phyloP scores from a whole-genome alignment of 2,797 vertebrate genomes.

The Liasis olivaceus region DNA sequence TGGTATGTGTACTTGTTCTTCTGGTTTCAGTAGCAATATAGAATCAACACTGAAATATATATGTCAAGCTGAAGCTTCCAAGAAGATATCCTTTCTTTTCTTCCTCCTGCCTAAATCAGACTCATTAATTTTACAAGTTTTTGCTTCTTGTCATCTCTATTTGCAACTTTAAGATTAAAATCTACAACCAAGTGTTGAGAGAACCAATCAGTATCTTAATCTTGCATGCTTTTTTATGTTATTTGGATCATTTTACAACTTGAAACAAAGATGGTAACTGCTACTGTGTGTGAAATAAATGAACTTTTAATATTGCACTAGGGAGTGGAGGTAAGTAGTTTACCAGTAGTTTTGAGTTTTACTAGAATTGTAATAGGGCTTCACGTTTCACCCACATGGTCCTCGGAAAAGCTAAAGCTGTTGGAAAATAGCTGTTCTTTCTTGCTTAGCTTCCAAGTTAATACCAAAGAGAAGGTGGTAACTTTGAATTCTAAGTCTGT shows the following conservation, averaged over 20 bases:
- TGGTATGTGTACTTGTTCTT: not conserved
- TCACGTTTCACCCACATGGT: constrained; percentile 23
- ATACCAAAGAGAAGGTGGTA: constrained; percentile 26
- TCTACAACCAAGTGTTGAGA: constrained; percentile 5
- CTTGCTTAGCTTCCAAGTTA: not conserved
- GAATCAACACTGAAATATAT: not conserved
- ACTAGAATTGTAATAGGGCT: constrained; percentile 23
- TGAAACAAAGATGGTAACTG: constrained; percentile 28
- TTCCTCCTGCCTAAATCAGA: not conserved
- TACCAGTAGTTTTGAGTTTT: constrained; percentile 40
- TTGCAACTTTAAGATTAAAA: constrained; percentile 27
- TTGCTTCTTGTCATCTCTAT: constrained; percentile 13
- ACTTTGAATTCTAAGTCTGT: not conserved
- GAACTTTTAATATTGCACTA: constrained; percentile 33
- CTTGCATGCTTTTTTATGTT: constrained; percentile 40
- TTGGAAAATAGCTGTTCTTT: constrained; percentile 30
- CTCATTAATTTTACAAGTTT: constrained; percentile 24
- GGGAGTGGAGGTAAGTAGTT: constrained; percentile 28
- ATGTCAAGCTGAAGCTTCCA: not conserved
- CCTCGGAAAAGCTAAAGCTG: constrained; percentile 32
- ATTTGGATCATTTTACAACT: constrained; percentile 16
- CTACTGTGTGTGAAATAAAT: constrained; percentile 29
- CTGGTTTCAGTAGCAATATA: not conserved
- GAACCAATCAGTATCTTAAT: constrained; percentile 36
- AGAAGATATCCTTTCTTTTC: not conserved